Evolutionary conservation across 2,888 invertebrate genomes (phyloP).

Genomic region (Scaptomyza reducta): DNA sequence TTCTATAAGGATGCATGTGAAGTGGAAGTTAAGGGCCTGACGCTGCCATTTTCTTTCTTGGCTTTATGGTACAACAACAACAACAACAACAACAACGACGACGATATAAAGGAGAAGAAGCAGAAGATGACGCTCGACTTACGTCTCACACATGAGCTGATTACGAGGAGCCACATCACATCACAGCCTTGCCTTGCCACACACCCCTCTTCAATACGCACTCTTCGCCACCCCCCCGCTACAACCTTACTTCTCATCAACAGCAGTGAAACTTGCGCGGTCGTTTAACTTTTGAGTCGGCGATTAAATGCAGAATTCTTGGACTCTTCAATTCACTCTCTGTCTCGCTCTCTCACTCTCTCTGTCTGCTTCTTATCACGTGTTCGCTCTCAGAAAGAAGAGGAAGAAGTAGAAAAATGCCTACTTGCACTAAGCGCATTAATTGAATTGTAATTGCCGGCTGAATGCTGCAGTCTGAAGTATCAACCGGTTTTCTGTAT

Average conservation of each 20-base stretch:
- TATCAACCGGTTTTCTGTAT: constrained; percentile 69
- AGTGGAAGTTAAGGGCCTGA: constrained; percentile 53
- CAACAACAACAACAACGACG: too few species aligned
- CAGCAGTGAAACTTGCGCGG: constrained; percentile 65
- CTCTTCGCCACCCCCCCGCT: background rate
- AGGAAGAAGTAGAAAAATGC: constrained; percentile 18
- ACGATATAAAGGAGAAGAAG: constrained; percentile 12
- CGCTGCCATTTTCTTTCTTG: constrained; percentile 63
- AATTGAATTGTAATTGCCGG: constrained; percentile 76
- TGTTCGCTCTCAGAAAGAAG: constrained; percentile 41
- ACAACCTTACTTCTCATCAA: constrained; percentile 1
- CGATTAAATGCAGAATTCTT: constrained; percentile 75
- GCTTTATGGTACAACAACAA: constrained; percentile 22
- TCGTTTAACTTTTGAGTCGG: constrained; percentile 74
- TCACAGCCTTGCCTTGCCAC: too few species aligned
- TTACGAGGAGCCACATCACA: constrained; percentile 38
- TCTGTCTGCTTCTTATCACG: constrained; percentile 54
- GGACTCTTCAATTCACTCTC: constrained; percentile 50
- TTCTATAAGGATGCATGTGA: constrained; percentile 67
- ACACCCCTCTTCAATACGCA: too few species aligned
- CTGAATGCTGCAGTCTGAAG: constrained; percentile 18
- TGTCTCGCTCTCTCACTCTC: constrained; percentile 32
- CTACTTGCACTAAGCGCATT: constrained; percentile 72
- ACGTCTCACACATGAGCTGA: constrained; percentile 57
- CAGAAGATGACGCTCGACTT: constrained; percentile 33